phyloP scores from a whole-genome alignment of 2,113 vertebrate species.

The Hippocampus abdominalis region DNA sequence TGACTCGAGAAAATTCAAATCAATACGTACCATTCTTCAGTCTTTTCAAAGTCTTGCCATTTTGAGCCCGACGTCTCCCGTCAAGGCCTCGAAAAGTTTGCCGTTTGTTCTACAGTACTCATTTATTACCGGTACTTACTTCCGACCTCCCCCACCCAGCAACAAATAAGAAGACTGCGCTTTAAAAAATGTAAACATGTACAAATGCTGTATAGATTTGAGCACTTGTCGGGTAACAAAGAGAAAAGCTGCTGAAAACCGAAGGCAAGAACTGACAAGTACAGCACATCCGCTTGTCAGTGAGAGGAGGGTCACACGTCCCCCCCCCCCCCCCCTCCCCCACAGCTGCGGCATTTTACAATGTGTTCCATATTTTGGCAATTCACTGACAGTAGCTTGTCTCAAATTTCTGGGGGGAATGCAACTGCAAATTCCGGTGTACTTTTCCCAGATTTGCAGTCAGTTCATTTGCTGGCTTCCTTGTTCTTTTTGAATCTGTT shows the following conservation, averaged over 20 bases:
- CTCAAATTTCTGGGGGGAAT: background rate
- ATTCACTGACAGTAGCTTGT: background rate
- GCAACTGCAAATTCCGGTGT: background rate
- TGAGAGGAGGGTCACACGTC: conserved; percentile 33
- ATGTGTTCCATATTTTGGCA: background rate
- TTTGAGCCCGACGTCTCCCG: background rate
- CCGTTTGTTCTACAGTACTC: background rate
- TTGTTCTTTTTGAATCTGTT: too few relatives aligned
- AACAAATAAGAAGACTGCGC: background rate
- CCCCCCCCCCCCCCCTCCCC: conserved; percentile 60
- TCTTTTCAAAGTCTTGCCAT: conserved; percentile 1
- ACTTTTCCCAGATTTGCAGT: background rate
- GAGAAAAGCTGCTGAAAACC: conserved; percentile 5
- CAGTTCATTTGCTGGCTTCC: background rate
- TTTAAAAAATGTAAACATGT: background rate
- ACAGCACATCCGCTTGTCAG: conserved; percentile 42
- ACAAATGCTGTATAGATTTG: background rate
- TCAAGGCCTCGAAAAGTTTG: background rate
- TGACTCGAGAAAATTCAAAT: background rate
- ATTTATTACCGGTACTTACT: background rate
- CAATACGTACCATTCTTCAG: background rate
- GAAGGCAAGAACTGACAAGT: conserved; percentile 29
- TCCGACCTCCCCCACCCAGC: background rate
- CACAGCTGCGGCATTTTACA: conserved; percentile 37
- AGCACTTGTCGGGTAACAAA: background rate